A percentile compares a stretch with the other conserved stretches of the same genome.
These are phyloP conservation scores for Hyalella azteca DNA, from an alignment of 2,888 invertebrate species.

Conservation along the genomic window DNA sequence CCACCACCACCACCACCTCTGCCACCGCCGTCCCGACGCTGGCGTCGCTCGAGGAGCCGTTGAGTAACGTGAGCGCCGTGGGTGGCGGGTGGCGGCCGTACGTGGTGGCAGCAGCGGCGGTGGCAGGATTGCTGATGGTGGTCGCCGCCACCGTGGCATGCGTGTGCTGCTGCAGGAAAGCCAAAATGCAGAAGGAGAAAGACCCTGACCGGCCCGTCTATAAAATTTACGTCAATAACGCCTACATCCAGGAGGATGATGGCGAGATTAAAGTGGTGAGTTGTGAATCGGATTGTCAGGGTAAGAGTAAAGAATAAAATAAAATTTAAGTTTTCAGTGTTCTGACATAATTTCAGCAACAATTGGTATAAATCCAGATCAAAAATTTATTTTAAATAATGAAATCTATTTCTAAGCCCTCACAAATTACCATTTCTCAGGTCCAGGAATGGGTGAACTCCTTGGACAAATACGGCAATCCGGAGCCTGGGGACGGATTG, in stretches of 20 bases:
- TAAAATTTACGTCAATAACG: conserved; percentile 59
- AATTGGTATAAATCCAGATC: no score
- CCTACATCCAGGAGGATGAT: conserved; percentile 59
- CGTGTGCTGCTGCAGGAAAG: conserved; percentile 49
- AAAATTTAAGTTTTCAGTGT: no score
- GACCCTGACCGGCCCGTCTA: conserved; percentile 58
- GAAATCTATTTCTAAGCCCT: no score
- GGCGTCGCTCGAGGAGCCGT: conserved; percentile 40
- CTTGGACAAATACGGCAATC: conserved; percentile 50
- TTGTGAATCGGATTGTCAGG: no score
- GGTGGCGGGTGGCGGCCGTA: conserved; percentile 47
- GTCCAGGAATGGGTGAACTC: conserved; percentile 58
- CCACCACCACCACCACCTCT: conserved; percentile 61
- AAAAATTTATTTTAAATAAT: no score
- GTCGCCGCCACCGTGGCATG: conserved; percentile 40
- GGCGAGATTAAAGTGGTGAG: conserved; percentile 59
- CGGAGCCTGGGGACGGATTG: conserved; percentile 42
- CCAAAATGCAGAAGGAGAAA: conserved; percentile 42
- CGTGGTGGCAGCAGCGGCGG: conserved; percentile 49
- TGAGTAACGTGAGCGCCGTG: conserved; percentile 29
- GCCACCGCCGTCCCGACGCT: conserved; percentile 41
- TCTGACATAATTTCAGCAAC: no score
- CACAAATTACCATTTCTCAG: no score
- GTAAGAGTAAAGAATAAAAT: conserved; percentile 47
- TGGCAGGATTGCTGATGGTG: conserved; percentile 45